phyloP scores from a whole-genome alignment of 2,888 invertebrate genomes.

The Mamestra brassicae region DNA sequence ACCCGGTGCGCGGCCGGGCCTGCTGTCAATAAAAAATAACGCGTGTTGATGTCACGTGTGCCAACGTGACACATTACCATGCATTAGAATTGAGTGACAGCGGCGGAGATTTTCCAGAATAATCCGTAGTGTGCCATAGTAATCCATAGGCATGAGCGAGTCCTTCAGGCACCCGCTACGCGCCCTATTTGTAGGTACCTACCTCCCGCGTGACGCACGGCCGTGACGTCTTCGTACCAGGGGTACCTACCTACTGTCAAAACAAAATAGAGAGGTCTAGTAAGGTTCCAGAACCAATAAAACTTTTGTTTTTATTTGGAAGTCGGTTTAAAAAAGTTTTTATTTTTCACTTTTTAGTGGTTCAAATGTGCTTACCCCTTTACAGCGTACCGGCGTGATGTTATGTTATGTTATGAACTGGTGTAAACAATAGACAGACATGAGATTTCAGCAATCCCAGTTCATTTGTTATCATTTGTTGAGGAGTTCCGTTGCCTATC shows the following conservation, averaged over 20 bases:
- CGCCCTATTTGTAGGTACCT: conserved; percentile 52
- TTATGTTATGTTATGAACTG: too few relatives aligned
- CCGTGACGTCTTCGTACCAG: conserved; percentile 2
- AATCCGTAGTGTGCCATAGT: conserved; percentile 56
- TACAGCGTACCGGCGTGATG: too few relatives aligned
- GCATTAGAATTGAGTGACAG: conserved; percentile 81
- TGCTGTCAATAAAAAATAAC: conserved; percentile 27
- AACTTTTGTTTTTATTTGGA: neutral
- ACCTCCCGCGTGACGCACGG: conserved; percentile 46
- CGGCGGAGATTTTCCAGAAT: conserved; percentile 76
- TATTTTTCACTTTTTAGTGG: too few relatives aligned
- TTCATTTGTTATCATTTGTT: too few relatives aligned
- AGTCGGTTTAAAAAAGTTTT: too few relatives aligned
- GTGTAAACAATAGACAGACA: too few relatives aligned
- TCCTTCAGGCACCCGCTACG: conserved; percentile 63
- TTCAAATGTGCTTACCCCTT: too few relatives aligned
- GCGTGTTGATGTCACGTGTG: conserved; percentile 71
- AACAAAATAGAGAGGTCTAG: neutral
- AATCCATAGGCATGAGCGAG: conserved; percentile 54
- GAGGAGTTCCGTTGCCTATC: too few relatives aligned
- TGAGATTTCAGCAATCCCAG: too few relatives aligned
- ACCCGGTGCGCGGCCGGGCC: too few relatives aligned
- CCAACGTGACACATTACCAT: conserved; percentile 80
- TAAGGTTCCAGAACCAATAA: neutral
- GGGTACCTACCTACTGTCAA: neutral